phyloP scores from a whole-genome alignment of 2,888 invertebrate species.

The Atherix ibis region DNA sequence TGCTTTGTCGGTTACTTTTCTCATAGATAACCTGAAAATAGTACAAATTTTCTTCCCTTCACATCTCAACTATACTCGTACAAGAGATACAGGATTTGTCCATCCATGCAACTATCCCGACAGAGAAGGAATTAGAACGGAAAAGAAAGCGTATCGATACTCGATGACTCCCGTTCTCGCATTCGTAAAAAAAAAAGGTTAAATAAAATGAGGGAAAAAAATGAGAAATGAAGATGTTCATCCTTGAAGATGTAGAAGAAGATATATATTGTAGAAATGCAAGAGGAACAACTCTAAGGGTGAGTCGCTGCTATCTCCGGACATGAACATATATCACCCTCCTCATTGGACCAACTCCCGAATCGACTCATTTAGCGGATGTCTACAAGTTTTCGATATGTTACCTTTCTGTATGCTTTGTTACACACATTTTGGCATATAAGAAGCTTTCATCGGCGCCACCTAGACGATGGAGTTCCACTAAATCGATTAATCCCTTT shows the following conservation, averaged over 20 bases:
- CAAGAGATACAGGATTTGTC: too few relatives aligned
- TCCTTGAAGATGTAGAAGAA: too few relatives aligned
- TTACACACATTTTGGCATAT: slow-evolving; percentile 5
- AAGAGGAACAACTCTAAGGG: too few relatives aligned
- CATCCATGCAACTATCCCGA: too few relatives aligned
- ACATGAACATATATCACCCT: slow-evolving; percentile 12
- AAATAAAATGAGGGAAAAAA: neutral
- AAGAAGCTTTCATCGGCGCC: slow-evolving; percentile 16
- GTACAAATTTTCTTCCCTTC: too few relatives aligned
- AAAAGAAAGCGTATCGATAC: too few relatives aligned
- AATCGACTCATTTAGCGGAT: slow-evolving; percentile 17
- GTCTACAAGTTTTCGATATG: slow-evolving; percentile 17
- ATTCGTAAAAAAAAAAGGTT: neutral
- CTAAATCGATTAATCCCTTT: slow-evolving; percentile 16
- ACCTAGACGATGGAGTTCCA: slow-evolving; percentile 16
- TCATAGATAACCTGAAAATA: too few relatives aligned
- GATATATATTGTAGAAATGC: too few relatives aligned
- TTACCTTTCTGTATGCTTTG: slow-evolving; percentile 8
- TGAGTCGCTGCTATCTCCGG: too few relatives aligned
- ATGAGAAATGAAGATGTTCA: too few relatives aligned
- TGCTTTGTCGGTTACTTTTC: neutral
- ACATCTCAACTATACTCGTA: too few relatives aligned
- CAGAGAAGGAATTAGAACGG: neutral
- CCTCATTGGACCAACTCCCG: slow-evolving; percentile 7
- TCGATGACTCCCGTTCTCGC: neutral